Evolutionary conservation across 2,113 vertebrate genomes (phyloP), one percentile per base, ranked within the genome.

Genomic region (Galemys pyrenaicus): DNA sequence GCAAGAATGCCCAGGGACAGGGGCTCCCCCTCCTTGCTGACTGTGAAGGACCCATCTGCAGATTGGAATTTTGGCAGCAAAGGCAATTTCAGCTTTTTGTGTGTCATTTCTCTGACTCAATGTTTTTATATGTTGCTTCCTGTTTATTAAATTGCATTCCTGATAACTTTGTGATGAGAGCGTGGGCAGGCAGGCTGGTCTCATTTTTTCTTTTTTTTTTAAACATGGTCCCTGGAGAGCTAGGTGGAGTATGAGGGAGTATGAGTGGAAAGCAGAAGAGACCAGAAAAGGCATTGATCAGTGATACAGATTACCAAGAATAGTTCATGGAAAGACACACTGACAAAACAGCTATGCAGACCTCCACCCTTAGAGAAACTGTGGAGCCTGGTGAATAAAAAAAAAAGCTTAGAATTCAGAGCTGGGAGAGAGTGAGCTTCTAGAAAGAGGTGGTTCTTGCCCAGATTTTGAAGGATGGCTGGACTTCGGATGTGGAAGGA

Each of bases 61-160:
- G 51, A 49, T 2, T 87, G 79, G 74, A 62, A 54, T 87, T 64
- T 90, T 87, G 89, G 83, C 92, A 96, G 54, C 75, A 62, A 10
- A 77, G 46, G 39, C 35, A 41, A 30, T 91, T 88, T 51, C 54
- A 54, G 39, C 35, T 87, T 96, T 44, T 77, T 67, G 65, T 77
- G 46, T 96, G 75, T 93, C 93, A 87, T 89, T 65, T 80, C 41
- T 94, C 51, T 93, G 89, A 96, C 65, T 95, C 94, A 93, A 9
- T 95, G 74, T 96, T 96, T 88, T 96, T 68, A 30, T 74, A 8
- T 87, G 94, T 94, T 78, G 79, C 79, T 81, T 95, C 92, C 83
- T 96, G 75, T 87, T 96, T 96, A 96, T 93, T 95, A 64, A 84
- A 86, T 91, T 87, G 60, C 71, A 44, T 77, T 71, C 71, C 75